phyloP scores from a whole-genome alignment of 1,140 invertebrate genomes.

The Zaprionus gabonicus region DNA sequence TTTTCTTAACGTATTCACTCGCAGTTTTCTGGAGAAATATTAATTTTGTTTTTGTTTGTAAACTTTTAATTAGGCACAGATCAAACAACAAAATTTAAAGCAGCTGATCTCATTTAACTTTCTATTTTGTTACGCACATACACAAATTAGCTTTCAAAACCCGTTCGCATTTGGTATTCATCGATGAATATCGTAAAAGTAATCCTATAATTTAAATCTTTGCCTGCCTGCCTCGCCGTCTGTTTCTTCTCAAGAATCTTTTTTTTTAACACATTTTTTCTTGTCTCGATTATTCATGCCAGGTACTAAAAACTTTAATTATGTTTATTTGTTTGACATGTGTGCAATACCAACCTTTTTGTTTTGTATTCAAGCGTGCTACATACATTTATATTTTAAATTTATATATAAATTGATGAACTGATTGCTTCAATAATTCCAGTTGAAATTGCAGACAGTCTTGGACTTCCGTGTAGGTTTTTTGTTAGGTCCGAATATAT shows the following conservation, averaged over 20 bases:
- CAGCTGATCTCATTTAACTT: constrained; percentile 30
- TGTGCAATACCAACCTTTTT: constrained; percentile 34
- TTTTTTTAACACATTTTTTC: constrained; percentile 2
- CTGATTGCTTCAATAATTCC: constrained; percentile 25
- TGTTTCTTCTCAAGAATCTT: not conserved
- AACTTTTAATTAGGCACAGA: not conserved
- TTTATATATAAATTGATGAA: not conserved
- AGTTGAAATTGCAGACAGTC: constrained; percentile 10
- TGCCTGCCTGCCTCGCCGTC: not conserved
- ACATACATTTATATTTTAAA: constrained; percentile 13
- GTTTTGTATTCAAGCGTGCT: constrained; percentile 12
- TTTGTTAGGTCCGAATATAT: constrained; percentile 39
- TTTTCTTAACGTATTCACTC: not conserved
- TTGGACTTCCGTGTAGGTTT: constrained; percentile 60
- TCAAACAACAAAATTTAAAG: not conserved
- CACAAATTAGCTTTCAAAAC: constrained; percentile 4
- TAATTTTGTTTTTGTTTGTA: not conserved
- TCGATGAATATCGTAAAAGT: not conserved
- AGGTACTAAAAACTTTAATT: constrained; percentile 18
- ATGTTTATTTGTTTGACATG: not conserved
- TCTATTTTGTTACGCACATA: constrained; percentile 14
- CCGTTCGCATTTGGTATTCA: not conserved
- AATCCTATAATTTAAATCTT: constrained; percentile 32
- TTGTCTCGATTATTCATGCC: constrained; percentile 24
- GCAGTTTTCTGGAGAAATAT: not conserved